Base-by-base conservation (phyloP, 1,140 invertebrate species). In the Alviniconcha marisindica region DNA sequence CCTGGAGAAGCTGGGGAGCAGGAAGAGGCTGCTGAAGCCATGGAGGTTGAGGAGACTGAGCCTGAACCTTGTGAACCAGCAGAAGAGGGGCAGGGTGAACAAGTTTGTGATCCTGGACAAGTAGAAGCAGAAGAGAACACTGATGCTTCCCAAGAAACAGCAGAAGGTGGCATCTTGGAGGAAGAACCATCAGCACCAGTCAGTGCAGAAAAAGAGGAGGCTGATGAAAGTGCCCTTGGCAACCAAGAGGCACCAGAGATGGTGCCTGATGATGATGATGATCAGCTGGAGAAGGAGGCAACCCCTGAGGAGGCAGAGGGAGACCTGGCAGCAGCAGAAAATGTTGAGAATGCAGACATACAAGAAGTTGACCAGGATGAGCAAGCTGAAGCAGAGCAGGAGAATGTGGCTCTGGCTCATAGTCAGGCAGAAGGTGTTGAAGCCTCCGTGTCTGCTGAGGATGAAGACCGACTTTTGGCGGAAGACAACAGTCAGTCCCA, bases 391-490 rank as follows among this genome's bases (percentile, higher is more conserved):
- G n/a, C 42, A 24, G 60, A 82, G 74, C 86, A 89, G 76, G 87
- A 73, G 36, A 83, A 86, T 63, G 69, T 82, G 2, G 89, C 88
- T n/a, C 84, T 83, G 74, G 83, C 84, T 60, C 69, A 76, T 63
- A 74, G 88, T 71, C 66, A 79, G 66, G 84, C 85, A 73, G 86
- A 44, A n/a, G 77, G 63, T 36, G 10, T 74, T 84, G 73, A 76
- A 18, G 40, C 33, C 4, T 24, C 36, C 24, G 10, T 44, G 38
- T 56, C 56, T 15, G 18, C 42, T 63, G 71, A 54, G 42, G 74
- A 38, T 51, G 77, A 69, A n/a, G 28, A 21, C 31, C 44, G 28
- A 24, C 24, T 73, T 12, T 42, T 56, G 80, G 44, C 36, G 21
- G 18, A 76, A 51, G 42, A 48, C 28, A 24, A 42, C n/a, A 28